Conservation (phyloP, 2,888 invertebrate species). For the Diplazon laetatorius region DNA sequence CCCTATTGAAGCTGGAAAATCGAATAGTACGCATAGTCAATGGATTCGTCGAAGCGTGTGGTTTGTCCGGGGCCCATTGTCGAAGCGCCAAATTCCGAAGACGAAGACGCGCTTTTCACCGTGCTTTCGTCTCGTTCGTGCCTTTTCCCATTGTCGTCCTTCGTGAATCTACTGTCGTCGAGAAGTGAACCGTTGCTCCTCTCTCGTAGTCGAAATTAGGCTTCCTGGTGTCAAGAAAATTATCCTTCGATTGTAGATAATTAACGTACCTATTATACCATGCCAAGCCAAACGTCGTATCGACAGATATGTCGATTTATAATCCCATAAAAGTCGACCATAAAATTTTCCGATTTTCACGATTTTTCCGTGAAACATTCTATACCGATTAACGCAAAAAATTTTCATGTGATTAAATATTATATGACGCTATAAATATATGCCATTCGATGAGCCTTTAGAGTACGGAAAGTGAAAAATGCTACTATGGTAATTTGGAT, state of each 20-base stretch:
- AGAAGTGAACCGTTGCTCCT: neutral
- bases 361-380: too few species aligned
- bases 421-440: too few species aligned
- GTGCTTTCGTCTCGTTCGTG: slow-evolving; percentile 46
- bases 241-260: slow-evolving; percentile 6
- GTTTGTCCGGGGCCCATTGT: slow-evolving; percentile 62
- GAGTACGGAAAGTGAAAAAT: too few species aligned
- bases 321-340: too few species aligned
- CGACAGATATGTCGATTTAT: neutral
- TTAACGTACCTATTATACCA: neutral
- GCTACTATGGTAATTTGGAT: too few species aligned
- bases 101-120: slow-evolving; percentile 57
- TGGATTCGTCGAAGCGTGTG: slow-evolving; percentile 65
- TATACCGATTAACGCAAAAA: too few species aligned
- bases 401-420: too few species aligned
- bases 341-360: too few species aligned
- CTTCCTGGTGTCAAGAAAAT: slow-evolving; percentile 18
- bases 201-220: slow-evolving; percentile 31
- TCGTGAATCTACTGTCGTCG: slow-evolving; percentile 1
- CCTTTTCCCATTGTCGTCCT: slow-evolving; percentile 13
- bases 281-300: neutral
- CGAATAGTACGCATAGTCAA: slow-evolving; percentile 67
- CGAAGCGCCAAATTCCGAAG: slow-evolving; percentile 54
- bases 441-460: too few species aligned
- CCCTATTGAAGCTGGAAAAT: slow-evolving; percentile 63